Conservation (phyloP, 2,113 vertebrate species). For the Hemichromis elongatus region DNA sequence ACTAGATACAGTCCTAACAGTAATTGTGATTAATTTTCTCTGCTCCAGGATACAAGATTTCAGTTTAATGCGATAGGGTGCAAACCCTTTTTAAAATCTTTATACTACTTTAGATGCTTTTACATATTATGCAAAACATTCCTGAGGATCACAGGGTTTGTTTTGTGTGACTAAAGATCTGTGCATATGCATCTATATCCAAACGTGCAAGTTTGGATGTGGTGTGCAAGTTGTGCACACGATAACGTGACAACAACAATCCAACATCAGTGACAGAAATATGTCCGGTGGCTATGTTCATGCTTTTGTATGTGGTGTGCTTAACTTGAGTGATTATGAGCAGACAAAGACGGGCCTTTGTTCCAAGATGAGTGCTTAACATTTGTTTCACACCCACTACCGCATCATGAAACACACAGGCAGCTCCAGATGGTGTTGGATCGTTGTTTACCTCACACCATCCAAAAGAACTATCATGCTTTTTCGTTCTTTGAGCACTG, state of each 20-base stretch:
- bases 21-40: background rate
- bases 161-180: background rate
- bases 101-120: background rate
- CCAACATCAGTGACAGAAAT: background rate
- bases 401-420: slow-evolving; percentile 23
- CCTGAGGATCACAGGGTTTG: background rate
- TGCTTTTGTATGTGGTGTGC: background rate
- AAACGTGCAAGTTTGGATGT: background rate
- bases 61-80: background rate
- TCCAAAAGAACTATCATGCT: background rate
- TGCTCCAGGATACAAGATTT: background rate
- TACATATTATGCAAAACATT: background rate
- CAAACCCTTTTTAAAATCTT: background rate
- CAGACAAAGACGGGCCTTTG: background rate
- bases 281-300: background rate
- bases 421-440: slow-evolving; percentile 33
- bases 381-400: slow-evolving; percentile 37
- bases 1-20: too few relatives aligned
- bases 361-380: slow-evolving; percentile 18
- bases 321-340: slow-evolving; percentile 1
- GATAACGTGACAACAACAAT: background rate
- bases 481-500: background rate
- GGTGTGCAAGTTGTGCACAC: background rate
- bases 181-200: background rate
- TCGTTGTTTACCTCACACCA: slow-evolving; percentile 11